phyloP scores from a whole-genome alignment of 2,113 vertebrate species.

The Genyomyrus donnyi region DNA sequence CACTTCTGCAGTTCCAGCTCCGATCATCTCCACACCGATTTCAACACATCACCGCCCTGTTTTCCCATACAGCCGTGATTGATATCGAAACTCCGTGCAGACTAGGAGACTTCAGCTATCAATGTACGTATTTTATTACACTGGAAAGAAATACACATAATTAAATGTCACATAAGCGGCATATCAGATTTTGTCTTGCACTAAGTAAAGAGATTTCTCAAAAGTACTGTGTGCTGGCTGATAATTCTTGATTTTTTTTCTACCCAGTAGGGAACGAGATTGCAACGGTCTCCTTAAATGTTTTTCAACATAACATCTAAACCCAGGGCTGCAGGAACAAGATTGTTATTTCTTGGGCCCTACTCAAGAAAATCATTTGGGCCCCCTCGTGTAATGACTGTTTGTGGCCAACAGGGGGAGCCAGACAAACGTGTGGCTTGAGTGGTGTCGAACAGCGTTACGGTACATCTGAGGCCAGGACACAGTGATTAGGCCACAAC shows the following conservation, averaged over 20 bases:
- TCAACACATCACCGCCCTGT: not conserved
- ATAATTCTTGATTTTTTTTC: not conserved
- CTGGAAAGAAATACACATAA: not conserved
- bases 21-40: not conserved
- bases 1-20: not conserved
- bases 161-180: not conserved
- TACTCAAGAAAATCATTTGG: not conserved
- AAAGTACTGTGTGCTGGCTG: not conserved
- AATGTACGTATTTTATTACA: not conserved
- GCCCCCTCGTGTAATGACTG: not conserved
- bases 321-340: not conserved
- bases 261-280: not conserved
- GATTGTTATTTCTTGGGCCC: not conserved
- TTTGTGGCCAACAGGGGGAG: not conserved
- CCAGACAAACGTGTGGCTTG: not conserved
- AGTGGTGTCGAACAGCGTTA: too few relatives aligned
- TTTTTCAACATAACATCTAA: not conserved
- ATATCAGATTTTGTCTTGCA: not conserved
- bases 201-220: not conserved
- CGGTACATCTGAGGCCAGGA: not conserved
- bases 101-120: not conserved
- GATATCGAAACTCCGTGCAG: not conserved
- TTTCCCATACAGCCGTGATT: too few relatives aligned
- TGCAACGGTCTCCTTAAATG: not conserved
- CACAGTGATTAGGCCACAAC: not conserved